Percentiles rank a stretch among this genome's conserved stretches.
Conservation (phyloP, 2,888 invertebrate genomes). For the Cantharis rufa region DNA sequence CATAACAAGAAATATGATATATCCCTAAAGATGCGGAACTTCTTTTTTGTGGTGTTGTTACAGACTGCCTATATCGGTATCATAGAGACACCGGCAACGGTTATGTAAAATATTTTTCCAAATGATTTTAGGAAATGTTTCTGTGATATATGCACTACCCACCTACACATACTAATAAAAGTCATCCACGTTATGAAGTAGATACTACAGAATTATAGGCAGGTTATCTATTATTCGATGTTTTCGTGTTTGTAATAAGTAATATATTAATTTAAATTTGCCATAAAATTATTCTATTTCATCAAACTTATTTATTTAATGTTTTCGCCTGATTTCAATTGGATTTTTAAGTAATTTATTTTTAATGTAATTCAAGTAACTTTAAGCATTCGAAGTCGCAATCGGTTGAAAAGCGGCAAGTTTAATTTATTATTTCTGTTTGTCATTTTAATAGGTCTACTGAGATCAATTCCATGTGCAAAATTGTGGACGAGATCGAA, state of each 20-base stretch:
- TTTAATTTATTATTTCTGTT: too few relatives aligned
- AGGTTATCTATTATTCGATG: not conserved
- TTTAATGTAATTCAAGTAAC: too few relatives aligned
- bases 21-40: constrained; percentile 41
- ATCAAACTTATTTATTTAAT: too few relatives aligned
- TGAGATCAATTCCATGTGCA: too few relatives aligned
- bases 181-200: not conserved
- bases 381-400: too few relatives aligned
- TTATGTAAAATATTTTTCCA: constrained; percentile 29
- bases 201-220: not conserved
- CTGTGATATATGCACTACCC: not conserved
- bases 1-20: constrained; percentile 16
- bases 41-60: constrained; percentile 44
- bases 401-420: too few relatives aligned
- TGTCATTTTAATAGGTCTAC: too few relatives aligned
- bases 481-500: too few relatives aligned
- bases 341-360: too few relatives aligned
- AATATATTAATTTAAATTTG: too few relatives aligned
- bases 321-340: too few relatives aligned
- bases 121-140: constrained; percentile 31
- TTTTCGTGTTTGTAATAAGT: not conserved
- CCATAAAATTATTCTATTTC: too few relatives aligned
- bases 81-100: constrained; percentile 45
- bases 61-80: constrained; percentile 43
- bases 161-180: not conserved